These are phyloP conservation scores for Patiria pectinifera DNA, from an alignment of 53 echinoderm and acorn worm species.

Conservation along the genomic window DNA sequence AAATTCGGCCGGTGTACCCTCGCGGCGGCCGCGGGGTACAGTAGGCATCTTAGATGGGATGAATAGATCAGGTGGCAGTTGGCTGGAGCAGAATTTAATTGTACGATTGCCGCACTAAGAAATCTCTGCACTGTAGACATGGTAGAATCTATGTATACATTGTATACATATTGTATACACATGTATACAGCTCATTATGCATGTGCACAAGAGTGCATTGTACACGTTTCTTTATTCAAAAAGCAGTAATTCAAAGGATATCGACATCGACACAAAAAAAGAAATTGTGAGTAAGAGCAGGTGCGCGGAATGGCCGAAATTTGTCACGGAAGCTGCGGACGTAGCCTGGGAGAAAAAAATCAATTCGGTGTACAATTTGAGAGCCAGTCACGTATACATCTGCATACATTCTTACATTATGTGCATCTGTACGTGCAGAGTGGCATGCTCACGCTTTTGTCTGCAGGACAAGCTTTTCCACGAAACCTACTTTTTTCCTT, in stretches of 20 bases:
- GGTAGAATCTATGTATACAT: not conserved
- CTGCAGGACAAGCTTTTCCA: too few relatives aligned
- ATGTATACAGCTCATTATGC: not conserved
- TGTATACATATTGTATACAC: not conserved
- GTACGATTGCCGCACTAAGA: not conserved
- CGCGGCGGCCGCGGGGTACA: not conserved
- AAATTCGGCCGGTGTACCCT: not conserved
- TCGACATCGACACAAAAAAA: not conserved
- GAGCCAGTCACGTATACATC: not conserved
- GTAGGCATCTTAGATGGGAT: not conserved
- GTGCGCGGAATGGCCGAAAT: not conserved
- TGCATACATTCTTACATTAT: not conserved
- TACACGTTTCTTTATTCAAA: not conserved
- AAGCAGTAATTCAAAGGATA: not conserved
- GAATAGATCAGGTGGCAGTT: not conserved
- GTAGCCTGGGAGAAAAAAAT: not conserved
- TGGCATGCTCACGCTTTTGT: too few relatives aligned
- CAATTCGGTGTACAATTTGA: not conserved
- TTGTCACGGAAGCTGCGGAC: not conserved
- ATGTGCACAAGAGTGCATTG: too few relatives aligned
- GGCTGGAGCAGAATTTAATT: not conserved
- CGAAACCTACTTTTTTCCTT: too few relatives aligned
- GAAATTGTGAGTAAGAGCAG: not conserved
- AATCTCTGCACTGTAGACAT: not conserved
- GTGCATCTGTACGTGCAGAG: too few relatives aligned